Evolutionary conservation across 2,113 vertebrate species (phyloP), one percentile per base, ranked within the genome.

Genomic region (Xiphophorus maculatus): DNA sequence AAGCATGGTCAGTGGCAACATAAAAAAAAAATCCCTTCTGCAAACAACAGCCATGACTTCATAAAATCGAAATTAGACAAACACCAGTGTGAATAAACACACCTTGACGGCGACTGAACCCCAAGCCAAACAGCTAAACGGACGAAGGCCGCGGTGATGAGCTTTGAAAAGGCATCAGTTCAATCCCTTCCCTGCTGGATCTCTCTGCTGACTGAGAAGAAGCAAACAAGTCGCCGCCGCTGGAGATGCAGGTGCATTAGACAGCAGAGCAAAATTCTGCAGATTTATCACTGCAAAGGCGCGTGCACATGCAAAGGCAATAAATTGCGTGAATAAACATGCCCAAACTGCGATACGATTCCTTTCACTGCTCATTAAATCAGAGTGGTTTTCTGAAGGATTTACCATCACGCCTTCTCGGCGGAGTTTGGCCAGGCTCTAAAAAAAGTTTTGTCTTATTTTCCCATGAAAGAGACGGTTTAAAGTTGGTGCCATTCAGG

Each of bases 301-400:
- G 64, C 30, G 64, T 63, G 79, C 63, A 44, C 37, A 51, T 69
- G 71, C 77, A 76, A 72, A 64, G 28, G 74, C 66, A 87, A 65
- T 68, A 62, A 67, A 74, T 67, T 66, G 42, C 58, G 73, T 30
- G 51, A 73, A 48, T 67, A 73, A 81, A 79, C 72, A 62, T 28
- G 74, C 14, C 10, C 29, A 66, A 67, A 69, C 44, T 32, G 64
- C 69, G 17, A 51, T 61, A 37, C 0, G 60, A 60, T 11, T 69
- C 62, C 29, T 62, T 44, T 77, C 62, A 37, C 73, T 66, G 63
- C 73, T 77, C 33, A 44, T 74, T 62, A 67, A 60, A 74, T 37
- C 10, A 51, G 28, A 61, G 33, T 54, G 37, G 27, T 48, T 83
- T 81, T 66, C 30, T 17, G 10, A 83, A 66, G 11, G 42, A 68